These are phyloP conservation scores for Pseudomyrmex dendroicus DNA, from an alignment of 1,140 invertebrate genomes.

Conservation along the genomic window DNA sequence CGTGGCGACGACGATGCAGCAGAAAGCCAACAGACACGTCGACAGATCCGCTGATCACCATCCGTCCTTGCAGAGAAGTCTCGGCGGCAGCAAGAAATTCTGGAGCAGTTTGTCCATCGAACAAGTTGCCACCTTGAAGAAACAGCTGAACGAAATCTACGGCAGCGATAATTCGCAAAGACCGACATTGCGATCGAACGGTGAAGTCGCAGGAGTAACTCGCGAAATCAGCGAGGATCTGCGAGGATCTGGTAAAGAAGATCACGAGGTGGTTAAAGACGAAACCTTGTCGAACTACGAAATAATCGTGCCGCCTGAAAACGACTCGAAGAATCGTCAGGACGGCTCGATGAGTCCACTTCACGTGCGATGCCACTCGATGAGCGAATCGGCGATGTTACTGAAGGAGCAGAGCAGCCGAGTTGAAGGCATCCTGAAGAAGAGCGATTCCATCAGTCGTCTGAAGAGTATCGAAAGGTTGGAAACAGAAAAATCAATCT, in stretches of 20 bases:
- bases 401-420: conserved; percentile 40
- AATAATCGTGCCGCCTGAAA: conserved; percentile 86
- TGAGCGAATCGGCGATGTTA: conserved; percentile 76
- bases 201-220: background rate
- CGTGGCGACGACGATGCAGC: conserved; percentile 89
- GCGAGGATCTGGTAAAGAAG: background rate
- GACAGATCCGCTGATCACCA: conserved; percentile 72
- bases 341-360: conserved; percentile 81
- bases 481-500: conserved; percentile 62
- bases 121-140: conserved; percentile 92
- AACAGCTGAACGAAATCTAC: conserved; percentile 93
- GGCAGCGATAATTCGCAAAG: conserved; percentile 86
- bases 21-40: conserved; percentile 79
- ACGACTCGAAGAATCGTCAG: conserved; percentile 64
- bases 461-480: conserved; percentile 72
- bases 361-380: conserved; percentile 90
- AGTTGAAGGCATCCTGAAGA: conserved; percentile 58
- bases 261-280: background rate
- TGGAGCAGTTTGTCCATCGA: conserved; percentile 94
- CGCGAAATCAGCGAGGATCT: background rate
- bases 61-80: conserved; percentile 82
- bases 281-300: conserved; percentile 83
- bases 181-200: background rate
- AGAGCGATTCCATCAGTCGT: conserved; percentile 78
- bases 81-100: conserved; percentile 89